These are phyloP conservation scores for Orientallactaga sibirica DNA, from an alignment of 2,797 vertebrate species.

Conservation along the genomic window DNA sequence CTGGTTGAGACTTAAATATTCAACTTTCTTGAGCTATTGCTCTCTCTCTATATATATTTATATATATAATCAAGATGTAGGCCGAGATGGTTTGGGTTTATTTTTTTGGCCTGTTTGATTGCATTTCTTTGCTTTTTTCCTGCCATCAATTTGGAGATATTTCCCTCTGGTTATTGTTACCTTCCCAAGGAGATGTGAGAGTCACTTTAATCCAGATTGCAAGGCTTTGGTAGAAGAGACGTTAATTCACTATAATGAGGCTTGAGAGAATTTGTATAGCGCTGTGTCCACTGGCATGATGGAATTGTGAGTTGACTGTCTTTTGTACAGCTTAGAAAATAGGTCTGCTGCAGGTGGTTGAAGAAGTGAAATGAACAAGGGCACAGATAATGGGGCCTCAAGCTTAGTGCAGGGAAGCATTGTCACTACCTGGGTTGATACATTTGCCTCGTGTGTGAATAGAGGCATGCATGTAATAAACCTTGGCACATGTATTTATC, in stretches of 20 bases:
- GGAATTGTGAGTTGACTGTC: slow-evolving; percentile 30
- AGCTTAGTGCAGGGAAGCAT: not conserved
- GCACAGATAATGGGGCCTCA: not conserved
- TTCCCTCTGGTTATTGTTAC: slow-evolving; percentile 31
- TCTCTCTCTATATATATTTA: not conserved
- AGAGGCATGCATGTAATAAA: not conserved
- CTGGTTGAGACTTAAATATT: slow-evolving; percentile 39
- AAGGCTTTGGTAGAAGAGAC: not conserved
- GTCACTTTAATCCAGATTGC: slow-evolving; percentile 15
- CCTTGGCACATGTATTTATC: not conserved
- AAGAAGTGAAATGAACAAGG: not conserved
- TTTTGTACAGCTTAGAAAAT: slow-evolving; percentile 62
- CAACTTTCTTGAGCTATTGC: slow-evolving; percentile 18
- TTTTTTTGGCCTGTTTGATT: slow-evolving; percentile 14
- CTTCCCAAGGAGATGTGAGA: slow-evolving; percentile 36
- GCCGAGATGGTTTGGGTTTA: not conserved
- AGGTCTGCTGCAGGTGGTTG: slow-evolving; percentile 39
- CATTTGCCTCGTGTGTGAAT: not conserved
- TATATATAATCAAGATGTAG: not conserved
- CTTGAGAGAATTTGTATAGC: slow-evolving; percentile 6
- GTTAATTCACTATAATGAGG: slow-evolving; percentile 21
- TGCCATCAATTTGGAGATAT: slow-evolving; percentile 23
- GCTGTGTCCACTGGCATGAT: not conserved
- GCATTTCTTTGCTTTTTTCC: slow-evolving; percentile 42
- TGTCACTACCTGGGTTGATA: not conserved